Evolutionary conservation across 1,140 invertebrate genomes (phyloP).

Genomic region (Cardiocondyla obscurior): DNA sequence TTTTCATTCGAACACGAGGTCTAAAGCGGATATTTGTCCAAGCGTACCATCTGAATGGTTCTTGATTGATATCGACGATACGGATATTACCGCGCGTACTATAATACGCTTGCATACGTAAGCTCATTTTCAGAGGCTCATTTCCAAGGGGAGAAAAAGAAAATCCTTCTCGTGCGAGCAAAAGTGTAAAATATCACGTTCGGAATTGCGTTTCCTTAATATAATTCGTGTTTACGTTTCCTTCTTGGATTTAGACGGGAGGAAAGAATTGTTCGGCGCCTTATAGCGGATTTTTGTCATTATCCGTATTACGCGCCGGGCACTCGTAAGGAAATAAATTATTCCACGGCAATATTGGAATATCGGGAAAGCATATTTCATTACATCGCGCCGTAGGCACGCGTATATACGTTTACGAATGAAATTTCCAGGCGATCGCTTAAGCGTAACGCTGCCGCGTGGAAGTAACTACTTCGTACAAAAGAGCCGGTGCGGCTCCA

Average conservation of each 20-base stretch:
- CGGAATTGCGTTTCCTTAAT: not conserved
- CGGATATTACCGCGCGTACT: conserved; percentile 25
- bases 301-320: conserved; percentile 65
- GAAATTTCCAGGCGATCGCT: conserved; percentile 65
- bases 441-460: conserved; percentile 67
- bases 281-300: conserved; percentile 70
- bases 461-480: conserved; percentile 66
- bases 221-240: conserved; percentile 49
- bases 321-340: conserved; percentile 76
- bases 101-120: not conserved
- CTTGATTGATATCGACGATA: conserved; percentile 40
- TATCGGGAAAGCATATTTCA: conserved; percentile 80
- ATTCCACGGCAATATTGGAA: conserved; percentile 76
- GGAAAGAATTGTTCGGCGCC: conserved; percentile 60
- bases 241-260: conserved; percentile 24
- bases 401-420: conserved; percentile 52
- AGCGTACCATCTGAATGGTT: not conserved
- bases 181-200: not conserved
- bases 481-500: conserved; percentile 45
- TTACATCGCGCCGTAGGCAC: conserved; percentile 59
- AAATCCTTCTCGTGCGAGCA: not conserved
- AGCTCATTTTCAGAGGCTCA: not conserved
- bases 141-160: not conserved
- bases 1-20: conserved; percentile 16
- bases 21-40: conserved; percentile 29